Evolutionary conservation across 2,113 vertebrate species (phyloP).

Genomic region (Gyps fulvus): DNA sequence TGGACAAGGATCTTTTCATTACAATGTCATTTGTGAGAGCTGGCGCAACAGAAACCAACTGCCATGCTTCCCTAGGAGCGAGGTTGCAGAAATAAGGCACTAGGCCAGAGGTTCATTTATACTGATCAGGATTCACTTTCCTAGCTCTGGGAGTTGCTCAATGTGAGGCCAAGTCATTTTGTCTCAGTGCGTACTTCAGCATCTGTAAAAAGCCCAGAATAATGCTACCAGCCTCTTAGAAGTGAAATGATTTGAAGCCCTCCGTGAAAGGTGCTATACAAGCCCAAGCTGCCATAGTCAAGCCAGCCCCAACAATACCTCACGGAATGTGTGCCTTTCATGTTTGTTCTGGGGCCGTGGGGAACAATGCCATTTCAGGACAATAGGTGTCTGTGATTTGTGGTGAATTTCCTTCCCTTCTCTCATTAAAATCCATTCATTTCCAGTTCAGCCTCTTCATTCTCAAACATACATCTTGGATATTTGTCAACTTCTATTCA

Average conservation of each 20-base stretch:
- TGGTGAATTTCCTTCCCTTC: constrained; percentile 10
- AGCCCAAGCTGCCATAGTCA: neutral
- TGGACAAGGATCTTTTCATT: neutral
- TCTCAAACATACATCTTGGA: constrained; percentile 45
- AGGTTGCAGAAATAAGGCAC: neutral
- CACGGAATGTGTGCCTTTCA: neutral
- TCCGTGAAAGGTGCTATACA: neutral
- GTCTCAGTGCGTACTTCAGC: neutral
- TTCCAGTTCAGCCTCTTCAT: constrained; percentile 8
- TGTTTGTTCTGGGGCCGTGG: neutral
- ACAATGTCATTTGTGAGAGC: neutral
- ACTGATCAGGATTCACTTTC: neutral
- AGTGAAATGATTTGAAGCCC: neutral
- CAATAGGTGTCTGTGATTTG: neutral
- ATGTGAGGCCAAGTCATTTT: neutral
- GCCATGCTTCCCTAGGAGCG: neutral
- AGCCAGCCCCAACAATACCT: neutral
- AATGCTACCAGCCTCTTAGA: neutral
- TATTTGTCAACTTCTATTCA: constrained; percentile 50
- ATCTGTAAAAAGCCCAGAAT: neutral
- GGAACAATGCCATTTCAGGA: neutral
- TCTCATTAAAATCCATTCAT: constrained; percentile 45
- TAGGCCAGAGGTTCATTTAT: neutral
- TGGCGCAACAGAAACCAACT: neutral
- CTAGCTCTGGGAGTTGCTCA: neutral